These are phyloP conservation scores for Phaethornis superciliosus DNA, from an alignment of 2,113 vertebrate species.

Conservation along the genomic window DNA sequence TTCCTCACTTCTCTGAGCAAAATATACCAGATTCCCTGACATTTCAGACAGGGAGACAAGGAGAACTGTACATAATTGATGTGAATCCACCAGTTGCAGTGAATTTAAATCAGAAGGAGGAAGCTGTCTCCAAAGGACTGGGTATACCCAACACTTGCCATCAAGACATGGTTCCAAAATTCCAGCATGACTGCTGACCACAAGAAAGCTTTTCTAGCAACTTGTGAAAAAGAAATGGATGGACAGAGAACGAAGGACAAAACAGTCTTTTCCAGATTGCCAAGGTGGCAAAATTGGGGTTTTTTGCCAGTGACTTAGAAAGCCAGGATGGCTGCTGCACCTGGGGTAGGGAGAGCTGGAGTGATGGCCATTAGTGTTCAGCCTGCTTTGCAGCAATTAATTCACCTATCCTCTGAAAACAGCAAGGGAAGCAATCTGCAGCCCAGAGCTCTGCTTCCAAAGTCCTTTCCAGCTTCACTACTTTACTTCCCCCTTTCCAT, in stretches of 20 bases:
- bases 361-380: neutral
- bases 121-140: neutral
- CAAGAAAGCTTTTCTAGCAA: neutral
- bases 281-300: neutral
- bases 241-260: neutral
- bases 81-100: neutral
- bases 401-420: neutral
- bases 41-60: constrained; percentile 32
- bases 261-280: neutral
- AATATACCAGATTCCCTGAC: constrained; percentile 50
- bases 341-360: neutral
- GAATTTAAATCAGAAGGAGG: constrained; percentile 36
- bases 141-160: neutral
- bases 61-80: constrained; percentile 52
- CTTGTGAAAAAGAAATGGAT: neutral
- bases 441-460: neutral
- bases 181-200: neutral
- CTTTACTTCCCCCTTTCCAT: neutral
- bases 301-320: neutral
- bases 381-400: neutral
- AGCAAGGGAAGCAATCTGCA: neutral
- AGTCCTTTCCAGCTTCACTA: neutral
- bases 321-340: neutral
- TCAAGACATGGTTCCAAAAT: neutral
- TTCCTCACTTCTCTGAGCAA: constrained; percentile 23